Conservation (phyloP, 2,113 vertebrate species). For the Mohoua ochrocephala region DNA sequence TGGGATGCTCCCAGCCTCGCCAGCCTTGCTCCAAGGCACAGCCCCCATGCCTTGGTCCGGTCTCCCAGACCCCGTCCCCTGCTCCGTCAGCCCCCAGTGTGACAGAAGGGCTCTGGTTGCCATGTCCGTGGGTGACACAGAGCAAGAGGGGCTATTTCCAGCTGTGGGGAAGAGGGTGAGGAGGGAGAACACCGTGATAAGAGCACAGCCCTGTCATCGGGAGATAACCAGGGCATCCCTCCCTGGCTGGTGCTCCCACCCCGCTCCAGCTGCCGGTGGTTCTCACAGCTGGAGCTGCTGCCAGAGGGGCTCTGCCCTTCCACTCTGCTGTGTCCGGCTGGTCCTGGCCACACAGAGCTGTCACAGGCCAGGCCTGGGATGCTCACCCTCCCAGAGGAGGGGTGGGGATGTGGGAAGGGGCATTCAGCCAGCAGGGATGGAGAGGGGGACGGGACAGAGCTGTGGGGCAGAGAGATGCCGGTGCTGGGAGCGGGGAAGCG, state of each 20-base stretch:
- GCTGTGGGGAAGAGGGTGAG: not conserved
- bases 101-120: not conserved
- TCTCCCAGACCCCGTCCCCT: not conserved
- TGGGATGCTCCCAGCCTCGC: too few species aligned
- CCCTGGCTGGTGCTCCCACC: not conserved
- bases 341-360: too few species aligned
- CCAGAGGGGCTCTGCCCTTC: not conserved
- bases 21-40: not conserved
- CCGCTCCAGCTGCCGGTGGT: fast-evolving
- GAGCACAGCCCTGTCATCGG: not conserved
- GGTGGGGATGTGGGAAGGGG: fast-evolving
- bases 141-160: not conserved
- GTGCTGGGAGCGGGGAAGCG: not conserved
- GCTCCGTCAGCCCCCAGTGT: not conserved
- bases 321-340: not conserved
- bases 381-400: fast-evolving
- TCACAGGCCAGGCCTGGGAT: fast-evolving
- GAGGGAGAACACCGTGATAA: not conserved
- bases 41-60: too few species aligned
- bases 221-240: not conserved
- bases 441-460: fast-evolving
- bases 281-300: not conserved
- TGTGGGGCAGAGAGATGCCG: not conserved
- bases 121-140: not conserved
- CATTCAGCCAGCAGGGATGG: fast-evolving